These are phyloP conservation scores for Epizoanthus ramosus DNA, from an alignment of 92 coral and sea anemone genomes.

Conservation along the genomic window DNA sequence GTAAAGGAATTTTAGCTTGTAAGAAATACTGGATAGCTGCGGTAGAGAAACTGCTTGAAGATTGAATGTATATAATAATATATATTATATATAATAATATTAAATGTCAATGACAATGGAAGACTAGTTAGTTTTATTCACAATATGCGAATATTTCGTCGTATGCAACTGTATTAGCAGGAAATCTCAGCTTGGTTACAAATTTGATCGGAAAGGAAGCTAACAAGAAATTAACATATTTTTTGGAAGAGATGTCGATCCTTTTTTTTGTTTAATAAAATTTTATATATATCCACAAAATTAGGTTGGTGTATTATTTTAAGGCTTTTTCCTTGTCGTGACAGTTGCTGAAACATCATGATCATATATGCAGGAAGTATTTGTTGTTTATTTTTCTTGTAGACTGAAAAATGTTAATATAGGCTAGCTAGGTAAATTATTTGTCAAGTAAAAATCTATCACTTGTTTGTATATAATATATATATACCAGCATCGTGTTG, in stretches of 20 bases:
- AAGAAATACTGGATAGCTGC: conserved; percentile 1
- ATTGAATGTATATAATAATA: too few relatives aligned
- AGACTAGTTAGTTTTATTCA: too few relatives aligned
- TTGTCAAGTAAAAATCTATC: too few relatives aligned
- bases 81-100: too few relatives aligned
- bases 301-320: not conserved
- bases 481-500: not conserved
- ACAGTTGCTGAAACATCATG: conserved; percentile 25
- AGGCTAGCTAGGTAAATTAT: too few relatives aligned
- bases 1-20: conserved; percentile 33
- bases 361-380: not conserved
- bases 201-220: not conserved
- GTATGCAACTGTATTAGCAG: too few relatives aligned
- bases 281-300: not conserved
- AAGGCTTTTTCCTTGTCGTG: not conserved
- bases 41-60: too few relatives aligned
- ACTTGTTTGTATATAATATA: too few relatives aligned
- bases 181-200: too few relatives aligned
- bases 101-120: too few relatives aligned
- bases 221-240: not conserved
- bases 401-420: too few relatives aligned
- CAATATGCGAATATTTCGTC: too few relatives aligned
- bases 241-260: not conserved
- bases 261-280: not conserved
- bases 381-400: not conserved